Evolutionary conservation across 2,797 vertebrate genomes (phyloP).

Genomic region (Phaenicophaeus curvirostris): DNA sequence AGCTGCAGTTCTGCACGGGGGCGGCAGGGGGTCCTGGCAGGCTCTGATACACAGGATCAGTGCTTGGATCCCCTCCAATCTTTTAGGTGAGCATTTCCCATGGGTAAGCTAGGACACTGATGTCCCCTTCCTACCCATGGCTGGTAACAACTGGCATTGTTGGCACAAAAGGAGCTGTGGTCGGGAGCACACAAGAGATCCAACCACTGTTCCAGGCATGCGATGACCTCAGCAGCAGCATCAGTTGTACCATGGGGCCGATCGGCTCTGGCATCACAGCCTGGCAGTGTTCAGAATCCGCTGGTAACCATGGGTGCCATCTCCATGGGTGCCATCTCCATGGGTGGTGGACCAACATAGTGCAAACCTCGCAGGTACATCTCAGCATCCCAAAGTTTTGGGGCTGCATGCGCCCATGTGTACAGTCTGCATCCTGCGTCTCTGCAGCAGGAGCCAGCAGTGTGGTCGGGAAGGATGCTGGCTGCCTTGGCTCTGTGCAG

Average conservation of each 20-base stretch:
- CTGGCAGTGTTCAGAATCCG: too few species aligned
- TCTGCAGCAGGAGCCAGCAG: accelerated
- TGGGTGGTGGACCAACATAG: too few species aligned
- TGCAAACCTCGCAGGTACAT: accelerated
- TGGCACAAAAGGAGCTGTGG: neutral
- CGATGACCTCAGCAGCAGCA: too few species aligned
- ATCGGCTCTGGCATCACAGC: too few species aligned
- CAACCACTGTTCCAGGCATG: neutral
- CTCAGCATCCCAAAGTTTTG: neutral
- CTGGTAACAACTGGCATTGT: accelerated
- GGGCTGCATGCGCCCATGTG: neutral
- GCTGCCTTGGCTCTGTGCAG: accelerated
- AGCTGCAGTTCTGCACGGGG: neutral
- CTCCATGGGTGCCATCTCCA: too few species aligned
- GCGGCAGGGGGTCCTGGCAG: accelerated
- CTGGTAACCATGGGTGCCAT: too few species aligned
- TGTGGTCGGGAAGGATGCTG: accelerated
- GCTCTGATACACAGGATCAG: neutral
- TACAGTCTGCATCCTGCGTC: accelerated
- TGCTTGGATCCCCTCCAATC: neutral
- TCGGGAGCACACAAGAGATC: accelerated
- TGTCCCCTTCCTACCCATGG: neutral
- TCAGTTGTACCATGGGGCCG: too few species aligned
- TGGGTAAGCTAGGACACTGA: neutral
- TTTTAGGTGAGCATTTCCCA: neutral